Base-by-base conservation (phyloP, 2,797 vertebrate genomes). In the Ataeniobius toweri region DNA sequence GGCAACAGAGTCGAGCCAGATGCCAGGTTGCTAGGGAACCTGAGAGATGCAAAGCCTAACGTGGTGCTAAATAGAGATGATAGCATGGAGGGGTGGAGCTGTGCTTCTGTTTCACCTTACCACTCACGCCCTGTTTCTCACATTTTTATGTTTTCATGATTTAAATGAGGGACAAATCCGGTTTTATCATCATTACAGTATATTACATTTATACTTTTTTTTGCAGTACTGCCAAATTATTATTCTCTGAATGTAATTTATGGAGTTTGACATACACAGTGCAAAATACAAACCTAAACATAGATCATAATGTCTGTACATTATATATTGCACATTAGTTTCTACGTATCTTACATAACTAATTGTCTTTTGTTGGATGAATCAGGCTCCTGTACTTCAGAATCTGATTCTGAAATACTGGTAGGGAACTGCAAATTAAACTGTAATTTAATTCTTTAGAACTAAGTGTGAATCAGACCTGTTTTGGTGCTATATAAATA, bases 11-110 rank as follows among this genome's bases (percentile, higher is more conserved):
- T 87, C 70, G 92, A 90, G 88, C 73, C 79, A 94, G 93, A 95
- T 94, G 93, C 93, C 88, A 89, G 91, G 95, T 95, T 95, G 95
- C 95, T 94, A 93, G 93, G 95, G 91, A 94, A 95, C 94, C 88
- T 75, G 75, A 59, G 86, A 86, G 91, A 95, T 95, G 94, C 94
- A 93, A 92, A 91, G 91, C 91, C 88, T 88, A 92, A 92, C 89
- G 71, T 92, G 90, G 83, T 86, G 85, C 61, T 90, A 93, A 88
- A 88, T 84, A 80, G 80, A 80, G 80, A 81, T 0, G 71, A 50
- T 72, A 67, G 80, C 79, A 80, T 71, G 80, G 77, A 65, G 80
- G 89, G 88, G 89, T 83, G 83, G 89, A 89, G 86, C 67, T 58
- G 84, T 28, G 84, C 80, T 83, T 65, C 84, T 73, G 87, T 87